Evolutionary conservation across 2,797 vertebrate species (phyloP).

Genomic region (Chrysocyon brachyurus): DNA sequence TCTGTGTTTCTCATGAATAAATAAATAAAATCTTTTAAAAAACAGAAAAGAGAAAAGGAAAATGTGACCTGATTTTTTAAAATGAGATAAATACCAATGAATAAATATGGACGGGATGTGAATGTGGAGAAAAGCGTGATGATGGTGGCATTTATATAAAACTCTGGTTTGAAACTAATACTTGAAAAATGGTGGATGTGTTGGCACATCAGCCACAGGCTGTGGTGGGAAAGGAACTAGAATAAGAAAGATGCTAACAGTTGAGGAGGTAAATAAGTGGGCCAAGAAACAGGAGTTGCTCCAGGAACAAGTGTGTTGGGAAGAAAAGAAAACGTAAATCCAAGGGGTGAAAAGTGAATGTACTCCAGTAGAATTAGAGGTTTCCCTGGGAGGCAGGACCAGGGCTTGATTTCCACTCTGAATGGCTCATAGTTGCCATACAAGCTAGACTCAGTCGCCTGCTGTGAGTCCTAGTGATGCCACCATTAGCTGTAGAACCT

Average conservation of each 20-base stretch:
- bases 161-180: neutral
- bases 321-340: neutral
- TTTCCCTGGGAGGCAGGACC: neutral
- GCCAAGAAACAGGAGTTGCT: neutral
- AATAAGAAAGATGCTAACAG: neutral
- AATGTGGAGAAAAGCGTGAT: neutral
- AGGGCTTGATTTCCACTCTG: no score
- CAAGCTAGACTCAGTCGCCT: neutral
- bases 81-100: neutral
- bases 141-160: neutral
- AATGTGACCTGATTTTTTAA: neutral
- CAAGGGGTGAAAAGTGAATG: neutral
- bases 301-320: neutral
- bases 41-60: neutral
- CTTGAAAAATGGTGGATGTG: neutral
- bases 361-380: accelerated
- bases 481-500: neutral
- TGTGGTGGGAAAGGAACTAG: neutral
- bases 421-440: accelerated
- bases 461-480: neutral
- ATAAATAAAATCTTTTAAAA: no score
- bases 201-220: neutral
- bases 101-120: neutral
- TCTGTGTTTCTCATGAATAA: no score
- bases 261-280: neutral